A percentile compares a stretch with the other conserved stretches of the same genome.
Conservation (phyloP, 2,113 vertebrate species). For the Eurystomus gularis region DNA sequence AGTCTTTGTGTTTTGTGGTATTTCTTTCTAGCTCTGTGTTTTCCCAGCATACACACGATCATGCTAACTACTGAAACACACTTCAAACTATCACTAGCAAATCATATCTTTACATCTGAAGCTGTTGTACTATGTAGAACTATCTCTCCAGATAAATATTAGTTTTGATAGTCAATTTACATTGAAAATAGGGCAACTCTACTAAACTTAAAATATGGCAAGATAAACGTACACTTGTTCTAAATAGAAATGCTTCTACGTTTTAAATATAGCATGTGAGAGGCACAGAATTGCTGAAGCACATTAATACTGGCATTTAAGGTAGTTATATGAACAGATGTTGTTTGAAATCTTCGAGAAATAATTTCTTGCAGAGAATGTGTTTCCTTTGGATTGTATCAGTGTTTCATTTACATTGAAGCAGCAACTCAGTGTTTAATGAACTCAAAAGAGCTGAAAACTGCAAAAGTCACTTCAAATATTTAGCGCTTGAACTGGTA, state of each 20-base stretch:
- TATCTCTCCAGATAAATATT: not conserved
- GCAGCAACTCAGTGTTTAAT: not conserved
- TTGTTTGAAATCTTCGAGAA: constrained; percentile 52
- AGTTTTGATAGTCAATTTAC: not conserved
- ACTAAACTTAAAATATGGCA: not conserved
- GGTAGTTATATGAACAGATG: constrained; percentile 35
- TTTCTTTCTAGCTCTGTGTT: not conserved
- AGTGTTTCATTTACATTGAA: constrained; percentile 16
- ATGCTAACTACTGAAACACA: not conserved
- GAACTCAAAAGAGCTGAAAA: constrained; percentile 21
- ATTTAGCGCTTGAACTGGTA: not conserved
- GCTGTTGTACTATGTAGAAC: not conserved
- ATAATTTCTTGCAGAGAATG: not conserved
- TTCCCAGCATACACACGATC: not conserved
- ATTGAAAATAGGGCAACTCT: not conserved
- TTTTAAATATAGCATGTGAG: constrained; percentile 12
- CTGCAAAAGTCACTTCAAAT: constrained; percentile 14
- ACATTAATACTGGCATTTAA: constrained; percentile 33
- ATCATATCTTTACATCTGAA: not conserved
- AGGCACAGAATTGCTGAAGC: not conserved
- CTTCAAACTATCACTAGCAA: not conserved
- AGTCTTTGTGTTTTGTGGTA: not conserved
- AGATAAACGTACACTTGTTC: constrained; percentile 10
- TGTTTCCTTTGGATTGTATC: constrained; percentile 43
- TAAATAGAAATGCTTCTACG: not conserved